Percentiles rank a stretch among this genome's conserved stretches.
phyloP scores from a whole-genome alignment of 2,888 invertebrate species.

The Lepidochitona cinerea region DNA sequence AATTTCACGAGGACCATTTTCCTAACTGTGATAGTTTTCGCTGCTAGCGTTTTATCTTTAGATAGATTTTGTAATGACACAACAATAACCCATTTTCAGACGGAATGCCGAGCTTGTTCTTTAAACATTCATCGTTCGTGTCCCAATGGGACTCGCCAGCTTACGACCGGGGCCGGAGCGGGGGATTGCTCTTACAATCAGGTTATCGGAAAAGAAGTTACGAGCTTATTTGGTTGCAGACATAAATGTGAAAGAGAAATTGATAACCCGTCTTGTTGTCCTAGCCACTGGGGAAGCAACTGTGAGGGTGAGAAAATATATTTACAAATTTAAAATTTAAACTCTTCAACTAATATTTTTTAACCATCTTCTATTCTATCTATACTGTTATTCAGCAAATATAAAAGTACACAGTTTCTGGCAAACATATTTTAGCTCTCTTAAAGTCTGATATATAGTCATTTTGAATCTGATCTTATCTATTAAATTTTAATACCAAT shows the following conservation, averaged over 20 bases:
- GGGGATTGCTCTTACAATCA: constrained; percentile 18
- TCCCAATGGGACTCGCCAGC: constrained; percentile 16
- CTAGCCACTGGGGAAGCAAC: constrained; percentile 48
- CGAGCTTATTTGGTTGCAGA: constrained; percentile 32
- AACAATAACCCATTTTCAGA: constrained; percentile 10
- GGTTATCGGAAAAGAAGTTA: background rate
- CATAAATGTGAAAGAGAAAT: constrained; percentile 34
- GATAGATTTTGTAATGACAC: constrained; percentile 49
- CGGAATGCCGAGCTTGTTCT: constrained; percentile 25
- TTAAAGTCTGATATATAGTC: too few species aligned
- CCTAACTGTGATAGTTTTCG: too few species aligned
- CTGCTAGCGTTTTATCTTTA: too few species aligned
- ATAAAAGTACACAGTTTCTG: too few species aligned
- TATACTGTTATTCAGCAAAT: too few species aligned
- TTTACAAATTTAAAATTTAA: too few species aligned
- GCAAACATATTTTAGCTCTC: too few species aligned
- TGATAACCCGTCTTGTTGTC: constrained; percentile 39
- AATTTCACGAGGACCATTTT: too few species aligned
- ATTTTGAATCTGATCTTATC: too few species aligned
- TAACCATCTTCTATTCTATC: too few species aligned
- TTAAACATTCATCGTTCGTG: constrained; percentile 13
- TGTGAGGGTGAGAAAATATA: constrained; percentile 47
- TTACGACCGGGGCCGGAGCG: constrained; percentile 20
- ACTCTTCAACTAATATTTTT: too few species aligned
- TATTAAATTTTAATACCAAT: too few species aligned